Conservation (phyloP, 2,113 vertebrate species). For the Xiphophorus maculatus region DNA sequence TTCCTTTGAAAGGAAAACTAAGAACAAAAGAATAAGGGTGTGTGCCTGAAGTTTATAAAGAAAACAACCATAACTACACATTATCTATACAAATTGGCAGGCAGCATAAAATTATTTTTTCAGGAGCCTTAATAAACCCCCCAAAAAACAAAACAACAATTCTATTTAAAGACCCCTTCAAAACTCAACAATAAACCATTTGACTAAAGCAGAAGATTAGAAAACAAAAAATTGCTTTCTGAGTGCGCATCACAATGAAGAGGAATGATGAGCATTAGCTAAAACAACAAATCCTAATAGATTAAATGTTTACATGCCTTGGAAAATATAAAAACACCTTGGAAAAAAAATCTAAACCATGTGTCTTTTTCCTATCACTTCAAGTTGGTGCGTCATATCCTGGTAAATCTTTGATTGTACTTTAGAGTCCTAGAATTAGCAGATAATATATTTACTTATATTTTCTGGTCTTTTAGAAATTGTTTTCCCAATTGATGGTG, state of each 20-base stretch:
- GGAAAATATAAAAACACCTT: not conserved
- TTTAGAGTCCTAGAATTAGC: too few relatives aligned
- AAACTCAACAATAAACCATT: too few relatives aligned
- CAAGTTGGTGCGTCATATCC: not conserved
- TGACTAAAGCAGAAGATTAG: conserved; percentile 2
- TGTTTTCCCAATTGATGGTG: not conserved
- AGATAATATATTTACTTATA: too few relatives aligned
- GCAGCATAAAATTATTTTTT: not conserved
- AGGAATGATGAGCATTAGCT: conserved; percentile 8
- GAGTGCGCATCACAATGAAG: conserved; percentile 6
- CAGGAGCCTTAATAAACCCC: conserved; percentile 13
- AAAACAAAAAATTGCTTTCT: not conserved
- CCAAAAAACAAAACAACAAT: not conserved
- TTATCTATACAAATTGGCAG: not conserved
- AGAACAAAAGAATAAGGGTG: not conserved
- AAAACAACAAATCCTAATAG: not conserved
- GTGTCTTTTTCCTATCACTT: not conserved
- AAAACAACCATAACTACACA: not conserved
- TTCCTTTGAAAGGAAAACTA: conserved; percentile 29
- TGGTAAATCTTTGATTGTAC: not conserved
- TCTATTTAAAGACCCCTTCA: conserved; percentile 11
- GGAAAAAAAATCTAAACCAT: not conserved
- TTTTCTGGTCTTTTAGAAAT: too few relatives aligned
- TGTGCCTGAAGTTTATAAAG: not conserved
- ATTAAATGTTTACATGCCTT: too few relatives aligned